Conservation (phyloP, 2,797 vertebrate genomes). For the Sebastiscus tertius region DNA sequence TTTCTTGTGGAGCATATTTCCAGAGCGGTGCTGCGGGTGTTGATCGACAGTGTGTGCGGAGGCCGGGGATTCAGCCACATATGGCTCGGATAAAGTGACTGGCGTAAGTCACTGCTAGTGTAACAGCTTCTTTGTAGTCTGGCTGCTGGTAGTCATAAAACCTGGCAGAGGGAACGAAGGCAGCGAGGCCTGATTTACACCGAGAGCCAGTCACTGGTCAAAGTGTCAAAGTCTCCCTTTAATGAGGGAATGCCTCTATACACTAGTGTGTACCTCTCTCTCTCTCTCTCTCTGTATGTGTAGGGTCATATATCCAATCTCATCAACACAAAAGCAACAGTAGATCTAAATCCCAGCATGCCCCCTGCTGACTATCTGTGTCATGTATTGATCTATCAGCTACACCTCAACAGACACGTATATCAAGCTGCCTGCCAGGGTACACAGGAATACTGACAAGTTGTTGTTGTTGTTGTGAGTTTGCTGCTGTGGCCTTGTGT, state of each 20-base stretch:
- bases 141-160: constrained; percentile 52
- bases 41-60: constrained; percentile 14
- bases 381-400: constrained; percentile 6
- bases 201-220: constrained; percentile 31
- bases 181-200: constrained; percentile 48
- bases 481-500: background rate
- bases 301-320: constrained; percentile 1
- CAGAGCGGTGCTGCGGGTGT: background rate
- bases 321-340: background rate
- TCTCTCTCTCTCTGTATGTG: background rate
- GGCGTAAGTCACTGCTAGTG: constrained; percentile 51
- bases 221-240: constrained; percentile 33
- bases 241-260: constrained; percentile 28
- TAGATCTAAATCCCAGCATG: background rate
- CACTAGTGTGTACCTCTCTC: background rate
- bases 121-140: constrained; percentile 57
- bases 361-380: background rate
- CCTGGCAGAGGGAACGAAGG: constrained; percentile 28
- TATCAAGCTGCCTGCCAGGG: background rate
- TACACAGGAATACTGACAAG: background rate
- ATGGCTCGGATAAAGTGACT: constrained; percentile 52
- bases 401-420: background rate
- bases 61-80: constrained; percentile 34
- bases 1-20: constrained; percentile 31
- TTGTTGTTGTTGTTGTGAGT: background rate